Conservation (phyloP, 2,113 vertebrate species). For the Engraulis encrasicolus region DNA sequence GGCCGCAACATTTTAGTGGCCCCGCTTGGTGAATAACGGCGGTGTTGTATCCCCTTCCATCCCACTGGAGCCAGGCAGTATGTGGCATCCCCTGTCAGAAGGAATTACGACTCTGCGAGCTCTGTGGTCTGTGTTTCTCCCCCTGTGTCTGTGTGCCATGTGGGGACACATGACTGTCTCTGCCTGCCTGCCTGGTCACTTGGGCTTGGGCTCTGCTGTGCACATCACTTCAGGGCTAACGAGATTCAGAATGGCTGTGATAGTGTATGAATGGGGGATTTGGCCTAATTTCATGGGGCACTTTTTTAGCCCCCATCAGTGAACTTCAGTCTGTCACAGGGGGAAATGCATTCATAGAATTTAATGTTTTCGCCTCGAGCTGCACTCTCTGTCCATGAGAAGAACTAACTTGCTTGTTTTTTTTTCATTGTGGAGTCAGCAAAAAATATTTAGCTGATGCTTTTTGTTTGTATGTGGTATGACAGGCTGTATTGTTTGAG, state of each 20-base stretch:
- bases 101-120: conserved; percentile 29
- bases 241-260: background rate
- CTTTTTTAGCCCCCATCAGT: background rate
- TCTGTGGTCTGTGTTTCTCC: conserved; percentile 16
- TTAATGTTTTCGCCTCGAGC: conserved; percentile 35
- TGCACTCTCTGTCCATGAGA: background rate
- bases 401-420: background rate
- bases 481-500: background rate
- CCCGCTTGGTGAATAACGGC: conserved; percentile 14
- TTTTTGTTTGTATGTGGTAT: background rate
- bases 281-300: background rate
- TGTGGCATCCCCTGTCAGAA: conserved; percentile 35
- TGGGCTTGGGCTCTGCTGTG: conserved; percentile 17
- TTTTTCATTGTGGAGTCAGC: background rate
- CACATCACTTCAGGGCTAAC: background rate
- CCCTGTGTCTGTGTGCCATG: conserved; percentile 16
- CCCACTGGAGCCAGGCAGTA: conserved; percentile 10
- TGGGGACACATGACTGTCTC: background rate
- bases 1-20: conserved; percentile 10
- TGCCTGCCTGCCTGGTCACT: background rate
- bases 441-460: background rate
- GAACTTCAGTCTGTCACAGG: background rate
- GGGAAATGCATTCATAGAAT: conserved; percentile 51
- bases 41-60: conserved; percentile 22
- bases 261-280: background rate